A percentile compares a stretch with the other conserved stretches of the same genome.
These are phyloP conservation scores for Leptinotarsa tumamoca DNA, from an alignment of 2,888 invertebrate species.

Conservation along the genomic window DNA sequence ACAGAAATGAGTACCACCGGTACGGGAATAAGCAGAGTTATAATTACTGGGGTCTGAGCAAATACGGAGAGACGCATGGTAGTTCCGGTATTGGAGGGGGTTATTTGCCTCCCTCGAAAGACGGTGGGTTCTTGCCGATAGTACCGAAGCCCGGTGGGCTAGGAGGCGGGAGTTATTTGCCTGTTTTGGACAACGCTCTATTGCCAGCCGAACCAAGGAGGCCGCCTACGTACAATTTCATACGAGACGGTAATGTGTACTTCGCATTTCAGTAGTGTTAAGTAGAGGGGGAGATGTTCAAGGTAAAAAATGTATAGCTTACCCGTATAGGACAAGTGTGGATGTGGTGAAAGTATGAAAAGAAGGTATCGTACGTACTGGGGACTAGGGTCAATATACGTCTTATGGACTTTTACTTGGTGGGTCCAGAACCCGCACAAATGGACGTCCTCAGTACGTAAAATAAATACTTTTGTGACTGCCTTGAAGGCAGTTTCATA, in stretches of 20 bases:
- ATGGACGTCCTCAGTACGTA: too few relatives aligned
- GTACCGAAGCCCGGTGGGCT: slow-evolving; percentile 31
- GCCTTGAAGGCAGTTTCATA: too few relatives aligned
- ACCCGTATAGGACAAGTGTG: too few relatives aligned
- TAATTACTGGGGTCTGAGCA: slow-evolving; percentile 59
- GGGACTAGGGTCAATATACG: too few relatives aligned
- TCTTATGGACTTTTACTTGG: too few relatives aligned
- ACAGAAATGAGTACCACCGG: slow-evolving; percentile 56
- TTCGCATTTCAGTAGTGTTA: not conserved
- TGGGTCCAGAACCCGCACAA: too few relatives aligned
- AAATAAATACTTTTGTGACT: too few relatives aligned
- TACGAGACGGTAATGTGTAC: slow-evolving; percentile 59
- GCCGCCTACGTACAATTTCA: slow-evolving; percentile 53
- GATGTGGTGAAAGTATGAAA: too few relatives aligned
- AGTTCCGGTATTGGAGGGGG: slow-evolving; percentile 27
- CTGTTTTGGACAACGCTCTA: slow-evolving; percentile 51
- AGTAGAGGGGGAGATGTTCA: too few relatives aligned
- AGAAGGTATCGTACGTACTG: too few relatives aligned
- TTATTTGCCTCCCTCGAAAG: slow-evolving; percentile 42
- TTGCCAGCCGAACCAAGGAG: slow-evolving; percentile 56
- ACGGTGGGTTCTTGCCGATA: slow-evolving; percentile 38
- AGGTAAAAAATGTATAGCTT: too few relatives aligned
- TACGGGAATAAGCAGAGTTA: slow-evolving; percentile 50
- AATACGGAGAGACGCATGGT: slow-evolving; percentile 43
- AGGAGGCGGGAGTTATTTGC: slow-evolving; percentile 27